Conservation (phyloP, 2,888 invertebrate genomes). For the Thera obeliscata region DNA sequence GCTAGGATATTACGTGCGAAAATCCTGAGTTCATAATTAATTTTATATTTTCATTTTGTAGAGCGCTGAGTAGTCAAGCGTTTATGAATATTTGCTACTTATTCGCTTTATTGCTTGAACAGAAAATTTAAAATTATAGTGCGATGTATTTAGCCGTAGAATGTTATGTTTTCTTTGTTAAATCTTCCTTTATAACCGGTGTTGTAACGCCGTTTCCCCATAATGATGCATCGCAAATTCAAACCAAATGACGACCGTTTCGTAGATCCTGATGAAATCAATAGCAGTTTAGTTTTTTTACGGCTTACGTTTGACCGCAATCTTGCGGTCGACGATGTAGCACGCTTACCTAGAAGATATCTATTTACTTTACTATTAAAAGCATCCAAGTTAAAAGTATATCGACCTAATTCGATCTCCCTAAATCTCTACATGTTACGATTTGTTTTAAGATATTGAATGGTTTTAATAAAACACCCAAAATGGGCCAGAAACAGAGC, state of each 20-base stretch:
- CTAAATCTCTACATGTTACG: too few species aligned
- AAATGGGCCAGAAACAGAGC: slow-evolving; percentile 20
- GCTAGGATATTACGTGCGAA: slow-evolving; percentile 31
- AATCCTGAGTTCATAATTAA: slow-evolving; percentile 36
- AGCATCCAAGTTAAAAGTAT: too few species aligned
- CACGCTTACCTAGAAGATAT: too few species aligned
- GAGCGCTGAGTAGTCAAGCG: slow-evolving; percentile 19
- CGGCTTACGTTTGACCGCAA: too few species aligned
- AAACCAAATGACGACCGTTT: too few species aligned
- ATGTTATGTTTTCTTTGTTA: neutral
- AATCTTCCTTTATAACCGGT: slow-evolving; percentile 1
- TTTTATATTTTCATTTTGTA: slow-evolving; percentile 32
- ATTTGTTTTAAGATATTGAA: neutral
- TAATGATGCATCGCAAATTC: neutral
- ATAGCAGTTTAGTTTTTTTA: too few species aligned
- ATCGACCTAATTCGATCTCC: too few species aligned
- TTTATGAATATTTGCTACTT: slow-evolving; percentile 25
- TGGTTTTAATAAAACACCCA: slow-evolving; percentile 9
- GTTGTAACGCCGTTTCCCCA: neutral
- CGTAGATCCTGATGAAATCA: too few species aligned
- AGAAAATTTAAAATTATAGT: slow-evolving; percentile 15
- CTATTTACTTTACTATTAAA: too few species aligned
- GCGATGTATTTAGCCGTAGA: neutral
- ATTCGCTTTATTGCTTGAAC: slow-evolving; percentile 13
- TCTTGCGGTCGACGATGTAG: too few species aligned